Base-by-base conservation (phyloP, 2,113 vertebrate genomes). In the Narcine bancroftii region DNA sequence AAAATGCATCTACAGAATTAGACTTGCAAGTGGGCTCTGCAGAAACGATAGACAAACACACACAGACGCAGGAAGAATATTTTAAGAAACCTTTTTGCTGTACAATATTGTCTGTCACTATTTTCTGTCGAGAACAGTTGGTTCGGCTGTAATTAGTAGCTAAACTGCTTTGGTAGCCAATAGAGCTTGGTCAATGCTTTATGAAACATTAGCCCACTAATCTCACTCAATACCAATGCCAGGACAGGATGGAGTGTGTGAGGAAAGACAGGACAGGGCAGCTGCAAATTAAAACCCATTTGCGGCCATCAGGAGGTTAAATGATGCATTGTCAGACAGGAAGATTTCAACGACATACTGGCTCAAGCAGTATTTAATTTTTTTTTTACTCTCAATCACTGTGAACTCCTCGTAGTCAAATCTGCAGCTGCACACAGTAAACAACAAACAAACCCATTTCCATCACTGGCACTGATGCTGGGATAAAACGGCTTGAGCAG, bases 371-470 rank as follows among this genome's bases (percentile, higher is more conserved):
- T 96, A 94, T 96, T 96, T 96, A 96, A 96, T 97, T 96, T 96
- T 24, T 69, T 11, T 63, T 97, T 96, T 96, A 96, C 95, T 96
- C 96, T 96, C 95, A 95, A 91, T 92, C 94, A 97, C 97, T 97
- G 95, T 96, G 97, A 96, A 95, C 97, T 97, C 97, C 97, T 96
- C 93, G 97, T 95, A 98, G 96, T 96, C 95, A 94, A 94, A 95
- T 95, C 96, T 96, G 97, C 97, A 99, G 97, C 97, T 98, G 97
- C 97, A 96, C 94, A 95, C 97, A 96, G 96, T 98, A 97, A 97
- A 98, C 97, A 97, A 96, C 96, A 96, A 96, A 96, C 96, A 96
- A 95, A 96, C 96, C 95, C 96, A 97, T 97, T 97, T 96, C 96
- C 96, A 96, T 97, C 96, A 96, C 95, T 95, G 95, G 95, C 96